Evolutionary conservation across 2,888 invertebrate genomes (phyloP).

Genomic region (Notodonta ziczac): DNA sequence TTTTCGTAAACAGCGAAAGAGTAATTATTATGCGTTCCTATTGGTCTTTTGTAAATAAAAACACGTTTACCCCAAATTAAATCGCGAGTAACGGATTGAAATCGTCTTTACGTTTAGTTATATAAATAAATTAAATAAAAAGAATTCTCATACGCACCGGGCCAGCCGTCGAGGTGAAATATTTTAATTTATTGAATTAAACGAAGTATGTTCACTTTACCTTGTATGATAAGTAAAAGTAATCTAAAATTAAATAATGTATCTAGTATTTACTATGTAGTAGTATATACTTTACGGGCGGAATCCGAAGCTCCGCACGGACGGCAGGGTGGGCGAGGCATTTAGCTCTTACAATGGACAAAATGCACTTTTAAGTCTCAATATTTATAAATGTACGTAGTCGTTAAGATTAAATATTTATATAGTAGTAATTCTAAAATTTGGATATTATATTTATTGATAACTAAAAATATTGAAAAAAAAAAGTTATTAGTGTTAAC

Average conservation of each 20-base stretch:
- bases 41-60: conserved; percentile 2
- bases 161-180: conserved; percentile 2
- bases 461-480: conserved; percentile 21
- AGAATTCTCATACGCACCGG: neutral
- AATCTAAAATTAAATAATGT: neutral
- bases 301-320: conserved; percentile 25
- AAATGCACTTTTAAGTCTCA: conserved; percentile 35
- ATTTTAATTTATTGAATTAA: neutral
- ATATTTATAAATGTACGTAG: conserved; percentile 34
- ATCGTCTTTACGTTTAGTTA: neutral
- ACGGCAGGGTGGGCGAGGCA: conserved; percentile 31
- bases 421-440: conserved; percentile 24
- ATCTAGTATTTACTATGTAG: conserved; percentile 6
- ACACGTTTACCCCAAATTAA: neutral
- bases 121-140: neutral
- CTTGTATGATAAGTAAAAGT: neutral
- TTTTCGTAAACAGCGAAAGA: neutral
- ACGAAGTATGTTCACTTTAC: neutral
- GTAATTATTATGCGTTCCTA: neutral
- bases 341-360: conserved; percentile 27
- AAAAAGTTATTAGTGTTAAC: conserved; percentile 10
- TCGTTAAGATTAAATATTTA: conserved; percentile 20
- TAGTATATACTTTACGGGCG: conserved; percentile 25
- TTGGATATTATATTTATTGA: conserved; percentile 36
- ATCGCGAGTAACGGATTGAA: neutral